A percentile compares a stretch with the other conserved stretches of the same genome.
phyloP scores from a whole-genome alignment of 2,797 vertebrate genomes.

The Microctenopoma stevenorrisi region DNA sequence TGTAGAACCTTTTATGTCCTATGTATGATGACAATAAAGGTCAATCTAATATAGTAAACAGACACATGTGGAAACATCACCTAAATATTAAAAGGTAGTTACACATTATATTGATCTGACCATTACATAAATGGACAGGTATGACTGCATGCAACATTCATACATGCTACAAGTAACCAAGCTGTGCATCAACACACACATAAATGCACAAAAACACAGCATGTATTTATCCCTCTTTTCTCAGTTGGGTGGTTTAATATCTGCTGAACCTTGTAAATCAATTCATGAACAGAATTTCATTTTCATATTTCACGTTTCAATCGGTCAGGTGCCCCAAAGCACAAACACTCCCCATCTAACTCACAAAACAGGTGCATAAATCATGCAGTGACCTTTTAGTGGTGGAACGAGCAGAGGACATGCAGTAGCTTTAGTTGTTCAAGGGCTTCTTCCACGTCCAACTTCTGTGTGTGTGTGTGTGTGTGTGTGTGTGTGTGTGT shows the following conservation, averaged over 20 bases:
- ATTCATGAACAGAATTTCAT: conserved; percentile 65
- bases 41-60: neutral
- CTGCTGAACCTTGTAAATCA: conserved; percentile 69
- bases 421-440: conserved; percentile 45
- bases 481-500: neutral
- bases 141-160: neutral
- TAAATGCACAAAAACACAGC: neutral
- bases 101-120: neutral
- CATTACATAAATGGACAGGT: neutral
- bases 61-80: neutral
- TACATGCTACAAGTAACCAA: neutral
- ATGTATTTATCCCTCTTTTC: conserved; percentile 34
- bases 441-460: conserved; percentile 1
- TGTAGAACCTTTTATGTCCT: no score
- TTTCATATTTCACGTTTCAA: conserved; percentile 66
- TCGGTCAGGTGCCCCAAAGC: conserved; percentile 69
- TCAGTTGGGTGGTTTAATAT: conserved; percentile 36
- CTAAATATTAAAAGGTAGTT: conserved; percentile 8
- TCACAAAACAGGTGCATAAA: conserved; percentile 77
- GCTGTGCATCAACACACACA: neutral
- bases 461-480: conserved; percentile 14
- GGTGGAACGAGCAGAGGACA: conserved; percentile 61
- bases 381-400: conserved; percentile 76
- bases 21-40: no score
- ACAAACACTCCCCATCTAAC: conserved; percentile 63